phyloP scores from a whole-genome alignment of 2,113 vertebrate species.

The Polypterus bichir region DNA sequence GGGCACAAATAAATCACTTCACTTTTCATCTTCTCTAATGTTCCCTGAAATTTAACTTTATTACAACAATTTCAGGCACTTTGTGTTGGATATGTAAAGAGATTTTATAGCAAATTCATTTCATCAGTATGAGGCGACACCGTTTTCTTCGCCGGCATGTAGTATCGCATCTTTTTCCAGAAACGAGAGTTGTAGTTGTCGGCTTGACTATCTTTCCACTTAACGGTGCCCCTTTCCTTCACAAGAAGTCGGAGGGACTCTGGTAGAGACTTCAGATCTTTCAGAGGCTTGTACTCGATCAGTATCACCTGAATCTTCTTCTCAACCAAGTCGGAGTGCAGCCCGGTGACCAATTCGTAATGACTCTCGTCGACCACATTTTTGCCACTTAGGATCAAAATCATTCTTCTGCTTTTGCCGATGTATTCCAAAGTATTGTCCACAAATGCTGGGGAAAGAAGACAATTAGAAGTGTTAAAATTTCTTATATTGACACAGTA shows the following conservation, averaged over 20 bases:
- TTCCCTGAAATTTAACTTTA: too few species aligned
- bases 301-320: constrained; percentile 65
- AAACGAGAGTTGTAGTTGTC: constrained; percentile 52
- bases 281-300: constrained; percentile 47
- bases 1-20: too few species aligned
- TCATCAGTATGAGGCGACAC: background rate
- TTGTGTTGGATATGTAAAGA: too few species aligned
- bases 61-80: too few species aligned
- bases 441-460: constrained; percentile 45
- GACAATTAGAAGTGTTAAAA: constrained; percentile 4
- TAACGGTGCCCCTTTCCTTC: constrained; percentile 50
- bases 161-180: constrained; percentile 73
- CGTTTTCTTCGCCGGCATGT: constrained; percentile 54
- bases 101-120: background rate
- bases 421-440: constrained; percentile 64
- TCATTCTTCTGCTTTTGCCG: constrained; percentile 62
- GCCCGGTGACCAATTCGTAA: constrained; percentile 58
- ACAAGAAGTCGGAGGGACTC: constrained; percentile 57
- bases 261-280: constrained; percentile 30
- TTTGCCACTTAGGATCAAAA: constrained; percentile 57
- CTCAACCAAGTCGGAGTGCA: constrained; percentile 75
- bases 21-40: too few species aligned
- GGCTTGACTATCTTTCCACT: constrained; percentile 57
- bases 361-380: constrained; percentile 38
- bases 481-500: too few species aligned